Conservation (phyloP, 1,140 invertebrate genomes). For the Bombus ignitus region DNA sequence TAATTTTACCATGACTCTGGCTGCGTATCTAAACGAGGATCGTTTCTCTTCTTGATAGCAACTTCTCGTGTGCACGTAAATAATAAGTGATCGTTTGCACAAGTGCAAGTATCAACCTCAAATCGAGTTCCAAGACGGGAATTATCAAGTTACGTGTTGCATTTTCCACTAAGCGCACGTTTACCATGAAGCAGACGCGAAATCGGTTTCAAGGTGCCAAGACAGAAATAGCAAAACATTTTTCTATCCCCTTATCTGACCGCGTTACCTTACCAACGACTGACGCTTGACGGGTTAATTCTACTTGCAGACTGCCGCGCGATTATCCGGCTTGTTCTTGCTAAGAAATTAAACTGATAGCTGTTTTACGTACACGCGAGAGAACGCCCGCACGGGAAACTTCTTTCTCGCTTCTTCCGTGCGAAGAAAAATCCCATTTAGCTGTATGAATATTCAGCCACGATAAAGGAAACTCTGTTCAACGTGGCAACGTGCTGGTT, state of each 20-base stretch:
- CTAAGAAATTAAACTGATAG: conserved; percentile 29
- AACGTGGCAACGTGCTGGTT: background rate
- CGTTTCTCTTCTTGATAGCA: conserved; percentile 27
- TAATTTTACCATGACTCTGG: background rate
- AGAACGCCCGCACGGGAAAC: background rate
- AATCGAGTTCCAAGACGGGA: background rate
- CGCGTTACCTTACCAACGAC: conserved; percentile 34
- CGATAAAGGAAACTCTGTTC: conserved; percentile 54
- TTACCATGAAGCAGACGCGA: background rate
- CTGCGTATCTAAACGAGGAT: conserved; percentile 33
- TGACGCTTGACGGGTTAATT: conserved; percentile 63
- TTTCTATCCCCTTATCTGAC: conserved; percentile 47
- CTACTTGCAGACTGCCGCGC: conserved; percentile 29
- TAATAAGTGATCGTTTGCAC: background rate
- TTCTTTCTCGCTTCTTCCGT: conserved; percentile 5
- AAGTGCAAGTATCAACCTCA: background rate
- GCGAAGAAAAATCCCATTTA: conserved; percentile 57
- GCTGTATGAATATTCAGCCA: conserved; percentile 64
- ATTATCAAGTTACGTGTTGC: conserved; percentile 47
- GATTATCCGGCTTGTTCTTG: conserved; percentile 38
- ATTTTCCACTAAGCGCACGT: background rate
- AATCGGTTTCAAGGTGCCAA: background rate
- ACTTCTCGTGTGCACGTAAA: conserved; percentile 22
- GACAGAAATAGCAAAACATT: conserved; percentile 43
- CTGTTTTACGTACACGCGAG: conserved; percentile 20